These are phyloP conservation scores for Acrocephalus kingi DNA, from an alignment of 2,113 vertebrate genomes.

Conservation along the genomic window DNA sequence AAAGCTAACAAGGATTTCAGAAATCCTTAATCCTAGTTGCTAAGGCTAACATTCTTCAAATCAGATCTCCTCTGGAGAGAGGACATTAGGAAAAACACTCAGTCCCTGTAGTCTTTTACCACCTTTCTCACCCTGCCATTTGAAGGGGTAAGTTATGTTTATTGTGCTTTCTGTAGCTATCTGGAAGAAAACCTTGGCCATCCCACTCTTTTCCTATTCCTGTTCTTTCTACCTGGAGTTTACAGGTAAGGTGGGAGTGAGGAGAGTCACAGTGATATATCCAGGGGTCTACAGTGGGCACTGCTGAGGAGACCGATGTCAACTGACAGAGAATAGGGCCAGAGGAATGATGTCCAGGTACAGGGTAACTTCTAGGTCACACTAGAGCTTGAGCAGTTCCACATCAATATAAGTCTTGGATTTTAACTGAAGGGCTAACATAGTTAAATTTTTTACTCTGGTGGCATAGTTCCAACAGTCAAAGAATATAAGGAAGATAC, in stretches of 20 bases:
- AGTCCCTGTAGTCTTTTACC: background rate
- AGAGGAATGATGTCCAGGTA: background rate
- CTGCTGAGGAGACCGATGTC: background rate
- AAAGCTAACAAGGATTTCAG: background rate
- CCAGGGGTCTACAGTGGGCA: accelerated
- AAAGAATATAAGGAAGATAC: background rate
- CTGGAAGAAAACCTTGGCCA: background rate
- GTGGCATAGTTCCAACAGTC: background rate
- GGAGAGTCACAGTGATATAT: background rate
- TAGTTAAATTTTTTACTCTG: accelerated
- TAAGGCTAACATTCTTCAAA: background rate
- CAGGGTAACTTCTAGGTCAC: background rate
- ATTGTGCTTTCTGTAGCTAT: background rate
- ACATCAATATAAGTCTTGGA: background rate
- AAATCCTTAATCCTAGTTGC: background rate
- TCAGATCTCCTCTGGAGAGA: background rate
- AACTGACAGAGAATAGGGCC: background rate
- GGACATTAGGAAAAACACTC: background rate
- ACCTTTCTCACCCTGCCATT: background rate
- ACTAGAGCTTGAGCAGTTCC: background rate
- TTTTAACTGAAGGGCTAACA: background rate
- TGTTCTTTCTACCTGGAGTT: background rate
- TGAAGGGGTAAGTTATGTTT: background rate
- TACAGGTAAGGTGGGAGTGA: background rate
- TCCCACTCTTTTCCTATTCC: background rate